Conservation (phyloP, 2,888 invertebrate genomes). For the Drosophila demipolita region DNA sequence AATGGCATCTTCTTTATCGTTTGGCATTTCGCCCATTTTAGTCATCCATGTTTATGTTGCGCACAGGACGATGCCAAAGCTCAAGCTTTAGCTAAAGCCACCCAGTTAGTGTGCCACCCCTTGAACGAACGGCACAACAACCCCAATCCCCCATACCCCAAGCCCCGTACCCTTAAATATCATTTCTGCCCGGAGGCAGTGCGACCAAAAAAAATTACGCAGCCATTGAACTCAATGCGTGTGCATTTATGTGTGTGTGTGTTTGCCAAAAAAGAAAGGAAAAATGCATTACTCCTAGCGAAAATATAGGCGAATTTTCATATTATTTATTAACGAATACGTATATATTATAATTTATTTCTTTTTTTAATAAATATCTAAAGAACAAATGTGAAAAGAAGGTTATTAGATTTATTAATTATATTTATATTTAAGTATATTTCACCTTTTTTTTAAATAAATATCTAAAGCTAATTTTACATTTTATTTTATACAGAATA, state of each 20-base stretch:
- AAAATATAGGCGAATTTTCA: not conserved
- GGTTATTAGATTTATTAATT: not conserved
- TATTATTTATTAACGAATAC: not conserved
- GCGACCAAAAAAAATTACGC: conserved; percentile 72
- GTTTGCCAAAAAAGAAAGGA: conserved; percentile 3
- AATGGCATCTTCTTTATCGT: conserved; percentile 80
- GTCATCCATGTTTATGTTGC: conserved; percentile 77
- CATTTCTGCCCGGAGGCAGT: conserved; percentile 64
- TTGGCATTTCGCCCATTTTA: conserved; percentile 82
- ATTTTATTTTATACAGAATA: not conserved
- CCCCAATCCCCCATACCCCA: not conserved
- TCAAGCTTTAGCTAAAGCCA: conserved; percentile 54
- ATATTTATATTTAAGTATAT: not conserved
- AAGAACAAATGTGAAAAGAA: not conserved
- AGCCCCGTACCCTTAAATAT: not conserved
- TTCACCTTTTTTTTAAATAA: too few relatives aligned
- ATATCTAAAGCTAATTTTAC: not conserved
- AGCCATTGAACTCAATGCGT: conserved; percentile 71
- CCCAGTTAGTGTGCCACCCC: conserved; percentile 54
- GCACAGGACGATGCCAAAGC: conserved; percentile 56
- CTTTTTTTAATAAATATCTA: not conserved
- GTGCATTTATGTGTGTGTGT: conserved; percentile 9
- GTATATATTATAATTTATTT: not conserved
- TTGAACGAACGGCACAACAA: conserved; percentile 9
- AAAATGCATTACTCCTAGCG: conserved; percentile 31